Evolutionary conservation across 2,888 invertebrate species (phyloP).

Genomic region (Troilus luridus): DNA sequence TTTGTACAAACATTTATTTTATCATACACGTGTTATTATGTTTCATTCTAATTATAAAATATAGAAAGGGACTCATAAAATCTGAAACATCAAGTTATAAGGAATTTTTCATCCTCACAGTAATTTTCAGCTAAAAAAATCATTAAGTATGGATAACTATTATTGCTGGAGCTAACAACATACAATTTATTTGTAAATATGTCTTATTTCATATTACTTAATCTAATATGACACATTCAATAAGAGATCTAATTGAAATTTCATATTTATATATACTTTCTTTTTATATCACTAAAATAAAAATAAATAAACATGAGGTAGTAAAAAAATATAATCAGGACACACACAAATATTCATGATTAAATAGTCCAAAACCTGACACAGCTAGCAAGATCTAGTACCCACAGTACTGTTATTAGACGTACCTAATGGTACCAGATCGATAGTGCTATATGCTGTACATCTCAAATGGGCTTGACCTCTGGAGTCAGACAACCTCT

Average conservation of each 20-base stretch:
- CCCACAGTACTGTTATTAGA: background rate
- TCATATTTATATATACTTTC: background rate
- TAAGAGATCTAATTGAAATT: background rate
- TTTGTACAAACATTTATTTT: background rate
- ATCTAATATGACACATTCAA: background rate
- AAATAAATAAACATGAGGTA: background rate
- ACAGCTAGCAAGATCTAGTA: background rate
- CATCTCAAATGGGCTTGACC: slow-evolving; percentile 24
- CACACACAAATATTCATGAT: slow-evolving; percentile 19
- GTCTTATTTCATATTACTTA: background rate
- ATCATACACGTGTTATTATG: background rate
- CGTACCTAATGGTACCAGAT: slow-evolving; percentile 50
- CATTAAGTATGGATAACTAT: background rate
- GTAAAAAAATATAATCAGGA: slow-evolving; percentile 33
- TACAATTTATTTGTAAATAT: background rate
- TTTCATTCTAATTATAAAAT: background rate
- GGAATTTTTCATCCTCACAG: background rate
- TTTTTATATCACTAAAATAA: background rate
- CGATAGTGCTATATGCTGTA: slow-evolving; percentile 35
- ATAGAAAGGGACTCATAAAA: background rate
- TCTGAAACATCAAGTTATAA: background rate
- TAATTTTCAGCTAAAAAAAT: background rate
- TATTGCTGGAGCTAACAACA: background rate
- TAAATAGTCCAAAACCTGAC: background rate
- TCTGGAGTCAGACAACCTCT: slow-evolving; percentile 63